These are phyloP conservation scores for Gymnocephalus cernua DNA, from an alignment of 2,113 vertebrate species.

Conservation along the genomic window DNA sequence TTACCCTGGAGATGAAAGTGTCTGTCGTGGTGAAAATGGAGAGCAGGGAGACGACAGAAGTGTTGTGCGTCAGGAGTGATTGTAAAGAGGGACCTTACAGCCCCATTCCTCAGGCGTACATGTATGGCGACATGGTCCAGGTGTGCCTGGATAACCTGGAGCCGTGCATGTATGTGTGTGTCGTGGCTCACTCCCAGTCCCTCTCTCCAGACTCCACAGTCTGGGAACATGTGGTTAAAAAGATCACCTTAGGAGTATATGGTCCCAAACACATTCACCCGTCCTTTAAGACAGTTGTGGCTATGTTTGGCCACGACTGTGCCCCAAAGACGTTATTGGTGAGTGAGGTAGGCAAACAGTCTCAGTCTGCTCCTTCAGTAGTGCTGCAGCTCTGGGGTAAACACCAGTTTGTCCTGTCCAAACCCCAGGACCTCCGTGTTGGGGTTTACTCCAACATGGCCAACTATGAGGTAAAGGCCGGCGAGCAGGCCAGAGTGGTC, in stretches of 20 bases:
- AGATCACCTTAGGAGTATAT: slow-evolving; percentile 92
- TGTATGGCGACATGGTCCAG: slow-evolving; percentile 90
- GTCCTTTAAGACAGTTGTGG: slow-evolving; percentile 95
- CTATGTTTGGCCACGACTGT: slow-evolving; percentile 94
- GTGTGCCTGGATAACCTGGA: slow-evolving; percentile 93
- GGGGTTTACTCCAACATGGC: slow-evolving; percentile 95
- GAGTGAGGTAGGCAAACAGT: slow-evolving; percentile 89
- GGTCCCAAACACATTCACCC: slow-evolving; percentile 98
- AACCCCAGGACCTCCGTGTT: slow-evolving; percentile 92
- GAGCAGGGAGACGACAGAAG: slow-evolving; percentile 84
- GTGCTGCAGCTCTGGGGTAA: slow-evolving; percentile 96
- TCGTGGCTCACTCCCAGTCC: slow-evolving; percentile 87
- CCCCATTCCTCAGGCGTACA: slow-evolving; percentile 84
- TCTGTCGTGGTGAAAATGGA: slow-evolving; percentile 91
- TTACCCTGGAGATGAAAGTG: slow-evolving; percentile 93
- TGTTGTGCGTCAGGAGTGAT: slow-evolving; percentile 92
- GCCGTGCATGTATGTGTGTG: slow-evolving; percentile 94
- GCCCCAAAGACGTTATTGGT: slow-evolving; percentile 94
- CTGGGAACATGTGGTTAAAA: slow-evolving; percentile 95
- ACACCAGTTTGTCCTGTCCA: slow-evolving; percentile 91
- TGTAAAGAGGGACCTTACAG: slow-evolving; percentile 92
- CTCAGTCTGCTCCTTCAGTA: slow-evolving; percentile 85
- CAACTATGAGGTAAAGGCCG: slow-evolving; percentile 90
- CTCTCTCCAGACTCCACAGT: slow-evolving; percentile 89
- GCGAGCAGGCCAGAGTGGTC: slow-evolving; percentile 88